Base-by-base conservation (phyloP, 2,797 vertebrate genomes). In the Aphelocoma californica region DNA sequence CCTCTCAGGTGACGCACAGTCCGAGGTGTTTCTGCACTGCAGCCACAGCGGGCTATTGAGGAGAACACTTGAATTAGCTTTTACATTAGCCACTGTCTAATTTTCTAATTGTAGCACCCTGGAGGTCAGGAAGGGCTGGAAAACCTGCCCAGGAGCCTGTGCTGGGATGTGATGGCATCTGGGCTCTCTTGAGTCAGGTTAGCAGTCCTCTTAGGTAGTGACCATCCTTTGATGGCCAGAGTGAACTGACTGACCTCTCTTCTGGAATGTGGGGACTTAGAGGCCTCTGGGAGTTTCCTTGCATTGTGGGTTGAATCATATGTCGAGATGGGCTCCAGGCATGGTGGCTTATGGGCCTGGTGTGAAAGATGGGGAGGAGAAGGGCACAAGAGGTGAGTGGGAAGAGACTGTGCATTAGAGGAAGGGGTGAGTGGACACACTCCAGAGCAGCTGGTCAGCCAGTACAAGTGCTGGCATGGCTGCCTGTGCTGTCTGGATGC, bases 301-400 rank as follows among this genome's bases (percentile, higher is more conserved):
- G 44, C 32, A 3, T 20, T 81, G 21, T 26, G 54, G 4, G 14
- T 47, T 73, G 36, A 60, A 44, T 65, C 57, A 5, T 34, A 6
- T 21, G 14, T 69, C 0, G 0, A 42, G 50, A 38, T 34, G 9
- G 12, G 20, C 23, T 90, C 62, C 1, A 6, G 45, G 53, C 7
- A 1, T 32, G 34, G n/a, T 61, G 57, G 9, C 9, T 64, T 50
- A 16, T 2, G 8, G 24, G 25, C 23, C 36, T 66, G 40, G 5
- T 64, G 26, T 62, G 71, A 87, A 42, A 51, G 36, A 21, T 47
- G 40, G 48, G 32, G 21, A 60, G 21, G 32, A 66, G 44, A 44
- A 67, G 32, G 28, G 14, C 4, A 3, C 2, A 1, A 65, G 57
- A 81, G 0, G 1, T 47, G 65, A 31, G 24, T 28, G 40, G 31